Evolutionary conservation across 2,888 invertebrate genomes (phyloP).

Genomic region (Ctenicera cuprea): DNA sequence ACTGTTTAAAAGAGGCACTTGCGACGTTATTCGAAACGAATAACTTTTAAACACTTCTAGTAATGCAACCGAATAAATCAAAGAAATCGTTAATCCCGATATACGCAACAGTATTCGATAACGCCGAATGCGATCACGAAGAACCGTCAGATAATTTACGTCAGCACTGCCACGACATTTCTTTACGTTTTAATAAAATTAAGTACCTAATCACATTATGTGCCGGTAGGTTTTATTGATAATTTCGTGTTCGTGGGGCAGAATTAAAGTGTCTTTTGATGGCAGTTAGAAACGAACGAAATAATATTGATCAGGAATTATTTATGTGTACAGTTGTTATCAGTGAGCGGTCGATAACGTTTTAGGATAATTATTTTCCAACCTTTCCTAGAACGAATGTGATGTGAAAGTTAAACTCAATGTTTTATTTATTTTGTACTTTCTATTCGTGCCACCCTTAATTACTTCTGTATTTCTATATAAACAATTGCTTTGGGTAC

Average conservation of each 20-base stretch:
- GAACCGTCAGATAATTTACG: conserved; percentile 28
- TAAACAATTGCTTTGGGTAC: not conserved
- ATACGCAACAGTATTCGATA: conserved; percentile 22
- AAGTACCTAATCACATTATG: conserved; percentile 54
- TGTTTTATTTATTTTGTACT: conserved; percentile 19
- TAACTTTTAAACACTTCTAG: not conserved
- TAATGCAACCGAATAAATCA: conserved; percentile 9
- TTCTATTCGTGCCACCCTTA: conserved; percentile 20
- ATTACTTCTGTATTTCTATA: conserved; percentile 7
- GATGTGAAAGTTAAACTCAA: conserved; percentile 21
- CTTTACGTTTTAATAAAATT: conserved; percentile 54
- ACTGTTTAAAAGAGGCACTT: too few species aligned
- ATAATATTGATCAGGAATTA: conserved; percentile 55
- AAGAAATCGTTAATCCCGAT: conserved; percentile 10
- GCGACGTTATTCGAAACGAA: not conserved
- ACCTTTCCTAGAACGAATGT: conserved; percentile 14
- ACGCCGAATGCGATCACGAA: conserved; percentile 10
- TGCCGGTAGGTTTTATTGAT: conserved; percentile 53
- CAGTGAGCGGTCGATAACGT: conserved; percentile 51
- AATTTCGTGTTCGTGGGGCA: conserved; percentile 48
- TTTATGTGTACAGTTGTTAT: conserved; percentile 54
- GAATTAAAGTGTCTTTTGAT: conserved; percentile 55
- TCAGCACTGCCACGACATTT: conserved; percentile 39
- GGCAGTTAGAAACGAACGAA: conserved; percentile 52
- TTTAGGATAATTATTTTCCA: conserved; percentile 55